Evolutionary conservation across 2,113 vertebrate genomes (phyloP).

Genomic region (Polyodon spathula): DNA sequence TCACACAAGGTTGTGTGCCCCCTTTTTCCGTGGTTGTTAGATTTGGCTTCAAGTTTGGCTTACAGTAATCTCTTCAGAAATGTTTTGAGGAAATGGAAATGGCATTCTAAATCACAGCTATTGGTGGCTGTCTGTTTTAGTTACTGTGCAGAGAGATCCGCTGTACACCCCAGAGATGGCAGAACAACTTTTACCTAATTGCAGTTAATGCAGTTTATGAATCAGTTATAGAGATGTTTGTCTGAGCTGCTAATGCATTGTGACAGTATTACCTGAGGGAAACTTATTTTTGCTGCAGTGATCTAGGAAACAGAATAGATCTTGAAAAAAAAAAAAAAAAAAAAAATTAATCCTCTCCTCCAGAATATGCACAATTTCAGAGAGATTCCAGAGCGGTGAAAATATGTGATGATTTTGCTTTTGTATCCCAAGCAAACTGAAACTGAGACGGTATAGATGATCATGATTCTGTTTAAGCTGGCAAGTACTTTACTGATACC

Average conservation of each 20-base stretch:
- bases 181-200: background rate
- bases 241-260: background rate
- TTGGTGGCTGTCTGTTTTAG: slow-evolving; percentile 1
- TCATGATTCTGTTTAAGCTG: no score
- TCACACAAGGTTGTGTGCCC: no score
- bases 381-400: background rate
- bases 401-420: no score
- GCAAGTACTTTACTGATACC: no score
- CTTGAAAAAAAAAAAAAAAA: background rate
- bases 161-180: background rate
- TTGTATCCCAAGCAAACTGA: slow-evolving; percentile 15
- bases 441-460: no score
- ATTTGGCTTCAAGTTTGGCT: no score
- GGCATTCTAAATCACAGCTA: background rate
- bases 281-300: background rate
- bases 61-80: background rate
- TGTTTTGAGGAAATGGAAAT: background rate
- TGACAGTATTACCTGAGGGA: background rate
- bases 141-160: background rate
- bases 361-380: background rate
- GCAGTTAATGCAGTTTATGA: background rate
- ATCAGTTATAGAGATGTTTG: background rate
- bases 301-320: background rate
- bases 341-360: background rate
- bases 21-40: no score